Evolutionary conservation across 2,888 invertebrate species (phyloP).

Genomic region (Autographa gamma): DNA sequence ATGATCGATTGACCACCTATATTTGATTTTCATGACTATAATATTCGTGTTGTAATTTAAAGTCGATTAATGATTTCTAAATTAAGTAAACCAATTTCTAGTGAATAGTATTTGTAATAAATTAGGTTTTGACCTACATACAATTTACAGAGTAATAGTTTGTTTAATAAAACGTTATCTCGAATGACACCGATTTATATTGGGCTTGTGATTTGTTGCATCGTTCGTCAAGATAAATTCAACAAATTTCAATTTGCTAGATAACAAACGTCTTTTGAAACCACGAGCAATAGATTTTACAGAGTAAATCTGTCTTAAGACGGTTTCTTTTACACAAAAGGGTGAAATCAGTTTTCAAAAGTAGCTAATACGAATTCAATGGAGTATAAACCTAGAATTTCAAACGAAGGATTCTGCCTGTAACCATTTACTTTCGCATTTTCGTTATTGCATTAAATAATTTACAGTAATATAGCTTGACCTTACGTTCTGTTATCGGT

Average conservation of each 20-base stretch:
- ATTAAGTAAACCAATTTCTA: neutral
- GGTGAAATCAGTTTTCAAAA: too few species aligned
- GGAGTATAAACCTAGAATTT: too few species aligned
- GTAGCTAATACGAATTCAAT: too few species aligned
- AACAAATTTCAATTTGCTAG: neutral
- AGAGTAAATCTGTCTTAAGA: neutral
- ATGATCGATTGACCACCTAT: conserved; percentile 32
- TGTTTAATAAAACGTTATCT: conserved; percentile 5
- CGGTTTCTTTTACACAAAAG: neutral
- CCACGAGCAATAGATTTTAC: neutral
- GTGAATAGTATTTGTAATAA: neutral
- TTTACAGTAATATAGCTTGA: neutral
- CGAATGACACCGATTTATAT: conserved; percentile 4
- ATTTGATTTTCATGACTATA: conserved; percentile 20
- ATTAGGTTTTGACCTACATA: neutral
- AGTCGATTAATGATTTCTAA: neutral
- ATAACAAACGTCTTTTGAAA: neutral
- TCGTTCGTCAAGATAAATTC: conserved; percentile 7
- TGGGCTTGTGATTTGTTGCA: neutral
- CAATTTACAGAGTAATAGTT: neutral
- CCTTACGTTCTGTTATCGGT: neutral
- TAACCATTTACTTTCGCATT: too few species aligned
- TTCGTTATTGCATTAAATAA: neutral
- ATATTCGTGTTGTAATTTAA: conserved; percentile 29
- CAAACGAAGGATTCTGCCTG: too few species aligned